phyloP scores from a whole-genome alignment of 2,113 vertebrate species.

The Cyrtonyx montezumae region DNA sequence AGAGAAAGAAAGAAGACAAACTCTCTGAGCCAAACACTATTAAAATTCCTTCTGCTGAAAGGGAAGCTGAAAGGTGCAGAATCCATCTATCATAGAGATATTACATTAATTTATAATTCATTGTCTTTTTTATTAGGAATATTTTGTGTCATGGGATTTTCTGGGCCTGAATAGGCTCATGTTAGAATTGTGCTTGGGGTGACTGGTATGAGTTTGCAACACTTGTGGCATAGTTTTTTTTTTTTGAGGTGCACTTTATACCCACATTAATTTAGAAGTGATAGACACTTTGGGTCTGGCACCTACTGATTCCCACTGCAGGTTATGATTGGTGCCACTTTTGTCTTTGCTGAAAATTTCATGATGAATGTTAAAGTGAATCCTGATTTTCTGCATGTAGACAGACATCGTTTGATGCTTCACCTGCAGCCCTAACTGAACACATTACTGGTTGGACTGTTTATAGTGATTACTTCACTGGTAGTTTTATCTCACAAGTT shows the following conservation, averaged over 20 bases:
- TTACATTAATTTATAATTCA: background rate
- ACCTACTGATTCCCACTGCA: background rate
- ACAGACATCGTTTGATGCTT: background rate
- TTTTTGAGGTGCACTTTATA: background rate
- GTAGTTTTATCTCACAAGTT: background rate
- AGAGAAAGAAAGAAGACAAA: background rate
- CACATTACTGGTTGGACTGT: background rate
- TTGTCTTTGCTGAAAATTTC: background rate
- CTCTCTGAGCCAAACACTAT: background rate
- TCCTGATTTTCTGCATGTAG: background rate
- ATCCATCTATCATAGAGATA: background rate
- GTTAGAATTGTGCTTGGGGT: background rate
- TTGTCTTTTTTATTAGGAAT: background rate
- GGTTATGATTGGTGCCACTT: background rate
- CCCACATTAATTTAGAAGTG: background rate
- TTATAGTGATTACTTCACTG: background rate
- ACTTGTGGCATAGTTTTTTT: background rate
- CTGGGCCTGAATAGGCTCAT: background rate
- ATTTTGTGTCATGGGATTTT: background rate
- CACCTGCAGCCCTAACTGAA: background rate
- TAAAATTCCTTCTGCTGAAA: background rate
- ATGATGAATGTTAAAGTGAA: background rate
- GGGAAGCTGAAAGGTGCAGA: background rate
- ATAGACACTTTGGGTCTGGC: background rate
- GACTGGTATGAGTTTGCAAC: background rate